A percentile compares a stretch with the other conserved stretches of the same genome.
Evolutionary conservation across 2,888 invertebrate species (phyloP).

Genomic region (Sarcophaga carnaria): DNA sequence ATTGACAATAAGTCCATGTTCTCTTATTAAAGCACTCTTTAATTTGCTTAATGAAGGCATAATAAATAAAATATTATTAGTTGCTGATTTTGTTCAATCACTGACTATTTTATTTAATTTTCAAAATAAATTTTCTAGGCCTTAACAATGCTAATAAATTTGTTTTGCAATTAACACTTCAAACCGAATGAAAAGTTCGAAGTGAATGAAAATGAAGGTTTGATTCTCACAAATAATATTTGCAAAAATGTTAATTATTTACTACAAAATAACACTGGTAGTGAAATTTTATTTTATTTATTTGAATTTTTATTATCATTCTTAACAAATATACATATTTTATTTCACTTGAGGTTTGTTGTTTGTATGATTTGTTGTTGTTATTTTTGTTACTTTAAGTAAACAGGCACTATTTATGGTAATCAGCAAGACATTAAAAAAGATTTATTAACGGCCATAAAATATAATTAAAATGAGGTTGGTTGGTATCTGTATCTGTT

Average conservation of each 20-base stretch:
- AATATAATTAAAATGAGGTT: constrained; percentile 65
- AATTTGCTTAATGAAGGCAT: no score
- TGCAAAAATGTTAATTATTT: not conserved
- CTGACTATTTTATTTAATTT: no score
- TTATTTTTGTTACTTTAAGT: constrained; percentile 21
- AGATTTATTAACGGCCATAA: constrained; percentile 65
- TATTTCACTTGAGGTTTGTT: not conserved
- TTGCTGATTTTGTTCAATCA: no score
- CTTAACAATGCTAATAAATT: not conserved
- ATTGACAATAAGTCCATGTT: no score
- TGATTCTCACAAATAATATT: not conserved
- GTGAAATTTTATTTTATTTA: not conserved
- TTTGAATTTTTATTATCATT: constrained; percentile 42
- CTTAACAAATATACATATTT: constrained; percentile 30
- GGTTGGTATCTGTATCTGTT: constrained; percentile 35
- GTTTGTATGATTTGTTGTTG: no score
- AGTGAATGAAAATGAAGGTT: constrained; percentile 18
- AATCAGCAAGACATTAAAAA: constrained; percentile 66
- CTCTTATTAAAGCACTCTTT: no score
- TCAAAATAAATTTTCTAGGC: no score
- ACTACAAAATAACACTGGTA: not conserved
- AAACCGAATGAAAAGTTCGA: constrained; percentile 9
- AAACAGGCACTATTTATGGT: constrained; percentile 60
- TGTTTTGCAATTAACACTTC: constrained; percentile 31
- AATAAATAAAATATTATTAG: no score